Evolutionary conservation across 2,888 invertebrate species (phyloP), one percentile per base, ranked within the genome.

Genomic region (Syritta pipiens): DNA sequence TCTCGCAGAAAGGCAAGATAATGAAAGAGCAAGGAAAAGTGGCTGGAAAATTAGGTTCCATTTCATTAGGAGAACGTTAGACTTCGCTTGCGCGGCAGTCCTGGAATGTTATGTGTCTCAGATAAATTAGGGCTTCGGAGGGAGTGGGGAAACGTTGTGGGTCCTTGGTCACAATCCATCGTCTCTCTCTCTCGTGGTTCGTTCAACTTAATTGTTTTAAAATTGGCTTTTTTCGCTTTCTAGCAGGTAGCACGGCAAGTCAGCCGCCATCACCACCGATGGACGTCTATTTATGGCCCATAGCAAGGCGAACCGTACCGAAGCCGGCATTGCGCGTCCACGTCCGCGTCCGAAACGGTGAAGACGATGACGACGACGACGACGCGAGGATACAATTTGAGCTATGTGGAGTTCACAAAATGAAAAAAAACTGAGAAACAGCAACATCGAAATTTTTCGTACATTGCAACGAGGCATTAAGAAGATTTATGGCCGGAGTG

Each of bases 121-220:
- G 20, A 10, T 55, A 49, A 76, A 59, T 71, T 51, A 59, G 77
- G n/a, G n/a, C n/a, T 57, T 65, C 71, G 59, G 30, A 55, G 46
- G 5, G n/a, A n/a, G n/a, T n/a, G n/a, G n/a, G n/a, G n/a, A n/a
- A n/a, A n/a, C n/a, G n/a, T n/a, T n/a, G n/a, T n/a, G n/a, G n/a
- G n/a, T n/a, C n/a, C n/a, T n/a, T n/a, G n/a, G n/a, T n/a, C n/a
- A n/a, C n/a, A n/a, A n/a, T n/a, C n/a, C n/a, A n/a, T n/a, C n/a
- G n/a, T n/a, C n/a, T n/a, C n/a, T n/a, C 42, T 37, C 37, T 9
- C 37, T 37, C 14, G 37, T 55, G 67, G 67, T 68, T 68, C 74
- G 72, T 79, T 79, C 60, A 79, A 62, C 79, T 74, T 74, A 79
- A 79, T 79, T 79, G 68, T 79, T 79, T 79, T 74, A 79, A n/a